phyloP scores from a whole-genome alignment of 1,140 invertebrate genomes.

The Megathymus violae region DNA sequence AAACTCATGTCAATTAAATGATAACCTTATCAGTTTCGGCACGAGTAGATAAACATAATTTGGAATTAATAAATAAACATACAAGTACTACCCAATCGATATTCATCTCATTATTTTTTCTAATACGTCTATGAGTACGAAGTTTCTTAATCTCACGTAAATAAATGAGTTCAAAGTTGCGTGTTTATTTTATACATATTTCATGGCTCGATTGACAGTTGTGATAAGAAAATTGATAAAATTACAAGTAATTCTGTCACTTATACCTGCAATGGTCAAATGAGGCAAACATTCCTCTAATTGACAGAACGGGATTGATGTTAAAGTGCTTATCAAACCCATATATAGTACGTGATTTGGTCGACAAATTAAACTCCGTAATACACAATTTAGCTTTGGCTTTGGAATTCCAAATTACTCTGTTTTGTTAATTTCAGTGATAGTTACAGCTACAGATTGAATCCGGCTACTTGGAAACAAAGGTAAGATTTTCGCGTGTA shows the following conservation, averaged over 20 bases:
- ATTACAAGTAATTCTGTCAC: slow-evolving; percentile 30
- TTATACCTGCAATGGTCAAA: slow-evolving; percentile 31
- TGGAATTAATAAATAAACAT: slow-evolving; percentile 2
- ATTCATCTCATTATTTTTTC: slow-evolving; percentile 6
- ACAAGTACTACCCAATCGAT: background rate
- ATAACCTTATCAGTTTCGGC: slow-evolving; percentile 10
- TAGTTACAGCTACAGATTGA: too few species aligned
- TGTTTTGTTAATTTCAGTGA: background rate
- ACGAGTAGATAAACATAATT: background rate
- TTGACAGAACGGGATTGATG: slow-evolving; percentile 38
- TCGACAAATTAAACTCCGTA: slow-evolving; percentile 24
- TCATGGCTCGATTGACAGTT: slow-evolving; percentile 18
- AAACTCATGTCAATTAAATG: slow-evolving; percentile 12
- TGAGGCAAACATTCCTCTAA: slow-evolving; percentile 32
- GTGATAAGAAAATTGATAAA: slow-evolving; percentile 32
- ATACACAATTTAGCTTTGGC: slow-evolving; percentile 2
- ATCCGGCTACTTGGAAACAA: too few species aligned
- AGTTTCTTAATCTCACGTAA: slow-evolving; percentile 5
- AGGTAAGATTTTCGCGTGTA: too few species aligned
- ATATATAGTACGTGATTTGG: slow-evolving; percentile 16
- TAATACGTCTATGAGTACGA: background rate
- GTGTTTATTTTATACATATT: slow-evolving; percentile 22
- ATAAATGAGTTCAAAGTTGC: slow-evolving; percentile 7
- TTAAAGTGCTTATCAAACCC: slow-evolving; percentile 25
- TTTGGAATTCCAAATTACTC: background rate